Percentiles rank a stretch among this genome's conserved stretches.
phyloP scores from a whole-genome alignment of 1,140 invertebrate genomes.

The Zaprionus lachaisei region DNA sequence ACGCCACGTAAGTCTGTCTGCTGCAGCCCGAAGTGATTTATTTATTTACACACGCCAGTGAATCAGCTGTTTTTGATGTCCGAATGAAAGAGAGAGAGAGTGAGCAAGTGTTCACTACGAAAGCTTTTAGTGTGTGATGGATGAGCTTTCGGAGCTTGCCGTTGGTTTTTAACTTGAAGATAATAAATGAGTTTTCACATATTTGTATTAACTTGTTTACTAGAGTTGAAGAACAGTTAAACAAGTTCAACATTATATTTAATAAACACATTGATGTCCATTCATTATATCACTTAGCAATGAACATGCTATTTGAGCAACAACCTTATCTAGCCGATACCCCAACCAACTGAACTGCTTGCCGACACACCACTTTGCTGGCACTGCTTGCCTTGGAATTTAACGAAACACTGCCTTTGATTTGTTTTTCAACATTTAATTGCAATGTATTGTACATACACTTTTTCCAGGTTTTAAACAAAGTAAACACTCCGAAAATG shows the following conservation, averaged over 20 bases:
- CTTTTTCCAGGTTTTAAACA: neutral
- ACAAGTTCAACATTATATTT: too few species aligned
- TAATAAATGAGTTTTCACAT: neutral
- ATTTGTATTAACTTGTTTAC: neutral
- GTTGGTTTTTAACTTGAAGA: neutral
- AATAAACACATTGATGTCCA: too few species aligned
- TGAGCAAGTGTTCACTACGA: neutral
- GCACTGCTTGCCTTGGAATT: too few species aligned
- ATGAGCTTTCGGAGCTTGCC: neutral
- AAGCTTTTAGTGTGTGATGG: neutral
- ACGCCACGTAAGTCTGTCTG: neutral
- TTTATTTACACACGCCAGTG: neutral
- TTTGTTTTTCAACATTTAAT: neutral
- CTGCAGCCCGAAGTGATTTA: neutral
- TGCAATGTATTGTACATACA: neutral
- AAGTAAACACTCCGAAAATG: slow-evolving; percentile 31
- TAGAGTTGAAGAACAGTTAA: too few species aligned
- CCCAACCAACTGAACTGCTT: slow-evolving; percentile 1
- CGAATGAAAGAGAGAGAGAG: too few species aligned
- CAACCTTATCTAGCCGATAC: neutral
- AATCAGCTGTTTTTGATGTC: slow-evolving; percentile 19
- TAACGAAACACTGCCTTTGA: neutral
- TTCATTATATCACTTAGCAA: too few species aligned
- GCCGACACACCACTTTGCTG: too few species aligned
- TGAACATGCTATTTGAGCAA: neutral